Evolutionary conservation across 2,888 invertebrate genomes (phyloP), one percentile per base, ranked within the genome.

Genomic region (Mystacides longicornis): DNA sequence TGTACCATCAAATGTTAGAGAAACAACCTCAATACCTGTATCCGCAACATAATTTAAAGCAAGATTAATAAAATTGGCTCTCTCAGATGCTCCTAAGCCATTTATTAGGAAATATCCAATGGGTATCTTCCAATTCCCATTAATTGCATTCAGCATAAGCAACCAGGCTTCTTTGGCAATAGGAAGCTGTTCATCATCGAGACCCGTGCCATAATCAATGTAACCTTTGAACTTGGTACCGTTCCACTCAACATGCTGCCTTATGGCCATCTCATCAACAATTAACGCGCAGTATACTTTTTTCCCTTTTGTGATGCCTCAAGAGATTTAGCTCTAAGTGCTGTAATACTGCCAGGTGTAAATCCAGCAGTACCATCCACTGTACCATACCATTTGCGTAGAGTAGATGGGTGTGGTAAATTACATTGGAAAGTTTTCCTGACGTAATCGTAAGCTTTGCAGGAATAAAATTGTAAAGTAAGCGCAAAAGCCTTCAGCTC

Each of bases 141-240:
- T 45, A 3, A 45, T 21, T 5, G n/a, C 9, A 45, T 45, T 45
- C 14, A 45, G 14, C 45, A 45, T 45, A 3, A 45, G 20, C 2
- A 21, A 20, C 45, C 45, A 45, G 14, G 45, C 45, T 45, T 45
- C 45, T 45, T 45, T 45, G 45, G 45, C 45, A 19, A 45, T 14
- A 7, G 45, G 45, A 45, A 45, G 45, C 20, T 45, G 45, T 20
- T 45, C 45, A 7, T 3, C 3, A 11, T 45, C 45, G 4, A 45
- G 18, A 4, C 20, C 20, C 18, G 45, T 45, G 3, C 45, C 45
- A 19, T 45, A 45, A 19, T 45, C 45, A 45, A 45, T 45, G 45
- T 45, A 45, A 7, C 45, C 45, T 3, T 45, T 19, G 14, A 45
- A 45, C 20, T 19, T 3, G 3, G 3, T 45, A 3, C 45, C 20